phyloP scores from a whole-genome alignment of 2,113 vertebrate genomes.

The Tretioscincus oriximinensis region DNA sequence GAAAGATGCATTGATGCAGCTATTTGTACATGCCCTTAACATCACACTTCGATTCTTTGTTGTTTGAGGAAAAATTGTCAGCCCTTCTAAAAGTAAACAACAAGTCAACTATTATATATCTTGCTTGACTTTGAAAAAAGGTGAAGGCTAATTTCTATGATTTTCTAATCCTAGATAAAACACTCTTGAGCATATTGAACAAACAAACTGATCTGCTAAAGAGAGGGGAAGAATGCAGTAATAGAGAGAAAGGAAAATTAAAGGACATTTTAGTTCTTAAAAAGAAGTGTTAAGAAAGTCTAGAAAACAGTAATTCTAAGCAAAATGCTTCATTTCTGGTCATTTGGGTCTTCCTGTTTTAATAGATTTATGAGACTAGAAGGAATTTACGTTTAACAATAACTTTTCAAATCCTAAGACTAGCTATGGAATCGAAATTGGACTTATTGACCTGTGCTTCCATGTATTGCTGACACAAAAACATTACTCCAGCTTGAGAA shows the following conservation, averaged over 20 bases:
- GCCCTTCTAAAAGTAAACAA: neutral
- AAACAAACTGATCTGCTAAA: neutral
- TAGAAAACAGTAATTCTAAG: neutral
- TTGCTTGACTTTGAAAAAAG: constrained; percentile 12
- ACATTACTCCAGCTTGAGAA: too few species aligned
- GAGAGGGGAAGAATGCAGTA: neutral
- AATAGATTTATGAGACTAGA: too few species aligned
- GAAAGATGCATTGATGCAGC: neutral
- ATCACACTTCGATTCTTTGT: neutral
- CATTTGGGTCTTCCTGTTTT: neutral
- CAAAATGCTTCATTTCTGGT: neutral
- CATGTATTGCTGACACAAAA: too few species aligned
- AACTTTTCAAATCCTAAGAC: too few species aligned
- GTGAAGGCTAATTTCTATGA: neutral
- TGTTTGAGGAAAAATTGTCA: neutral
- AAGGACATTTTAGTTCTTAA: neutral
- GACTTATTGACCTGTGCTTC: too few species aligned
- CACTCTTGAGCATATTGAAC: constrained; percentile 2
- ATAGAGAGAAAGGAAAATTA: neutral
- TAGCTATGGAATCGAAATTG: too few species aligned
- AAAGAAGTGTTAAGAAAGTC: neutral
- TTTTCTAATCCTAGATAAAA: neutral
- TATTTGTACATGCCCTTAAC: too few species aligned
- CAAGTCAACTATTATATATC: neutral
- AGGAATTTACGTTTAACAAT: too few species aligned